Percentiles rank a stretch among this genome's conserved stretches.
These are phyloP conservation scores for Hirtodrosophila confusa DNA, from an alignment of 2,888 invertebrate genomes.

Conservation along the genomic window DNA sequence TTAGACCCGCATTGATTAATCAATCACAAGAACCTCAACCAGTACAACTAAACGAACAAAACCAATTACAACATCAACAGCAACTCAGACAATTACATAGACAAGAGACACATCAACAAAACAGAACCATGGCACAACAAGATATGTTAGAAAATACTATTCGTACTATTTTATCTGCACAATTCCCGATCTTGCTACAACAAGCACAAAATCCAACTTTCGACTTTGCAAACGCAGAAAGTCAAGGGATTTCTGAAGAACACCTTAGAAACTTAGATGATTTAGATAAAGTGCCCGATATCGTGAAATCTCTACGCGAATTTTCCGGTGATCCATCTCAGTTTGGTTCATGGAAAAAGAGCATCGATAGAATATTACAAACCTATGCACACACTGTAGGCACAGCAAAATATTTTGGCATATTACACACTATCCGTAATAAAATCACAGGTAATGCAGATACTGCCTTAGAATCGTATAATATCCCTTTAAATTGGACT, in stretches of 20 bases:
- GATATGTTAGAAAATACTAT: neutral
- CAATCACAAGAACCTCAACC: neutral
- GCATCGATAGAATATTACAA: neutral
- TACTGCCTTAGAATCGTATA: too few relatives aligned
- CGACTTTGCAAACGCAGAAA: neutral
- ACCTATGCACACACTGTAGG: neutral
- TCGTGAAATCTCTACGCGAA: neutral
- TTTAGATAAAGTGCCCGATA: neutral
- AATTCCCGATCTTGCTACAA: neutral
- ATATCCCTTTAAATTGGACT: neutral
- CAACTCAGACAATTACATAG: neutral
- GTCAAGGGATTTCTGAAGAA: neutral
- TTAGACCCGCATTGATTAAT: neutral
- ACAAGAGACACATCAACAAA: too few relatives aligned
- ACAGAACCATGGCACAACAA: too few relatives aligned
- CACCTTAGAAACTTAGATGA: neutral
- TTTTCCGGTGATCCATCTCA: neutral
- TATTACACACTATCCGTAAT: neutral
- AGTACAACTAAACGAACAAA: neutral
- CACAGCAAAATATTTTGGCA: conserved; percentile 5
- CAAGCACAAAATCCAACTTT: neutral
- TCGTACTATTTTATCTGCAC: neutral
- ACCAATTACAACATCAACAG: neutral
- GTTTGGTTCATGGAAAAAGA: conserved; percentile 3
- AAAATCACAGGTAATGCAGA: neutral